A percentile compares a stretch with the other conserved stretches of the same genome.
phyloP scores from a whole-genome alignment of 2,113 vertebrate species.

The Misgurnus anguillicaudatus region DNA sequence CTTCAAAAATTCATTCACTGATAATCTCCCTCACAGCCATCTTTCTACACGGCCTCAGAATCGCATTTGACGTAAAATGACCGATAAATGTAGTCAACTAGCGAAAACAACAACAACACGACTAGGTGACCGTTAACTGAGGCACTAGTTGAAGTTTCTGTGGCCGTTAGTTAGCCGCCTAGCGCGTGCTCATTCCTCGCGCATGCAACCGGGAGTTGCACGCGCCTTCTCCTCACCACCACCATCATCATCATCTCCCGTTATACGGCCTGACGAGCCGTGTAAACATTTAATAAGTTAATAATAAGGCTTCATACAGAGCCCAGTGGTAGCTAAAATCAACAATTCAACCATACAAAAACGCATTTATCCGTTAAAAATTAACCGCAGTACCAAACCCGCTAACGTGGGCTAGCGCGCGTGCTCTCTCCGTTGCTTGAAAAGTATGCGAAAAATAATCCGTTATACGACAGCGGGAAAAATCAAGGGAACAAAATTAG shows the following conservation, averaged over 20 bases:
- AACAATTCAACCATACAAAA: not conserved
- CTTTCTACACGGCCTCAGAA: not conserved
- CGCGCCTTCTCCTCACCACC: slow-evolving; percentile 2
- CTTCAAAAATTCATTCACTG: slow-evolving; percentile 22
- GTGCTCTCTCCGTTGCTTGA: slow-evolving; percentile 68
- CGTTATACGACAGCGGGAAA: slow-evolving; percentile 60
- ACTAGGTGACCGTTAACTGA: not conserved
- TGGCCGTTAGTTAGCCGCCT: slow-evolving; percentile 3
- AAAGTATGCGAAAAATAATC: slow-evolving; percentile 73
- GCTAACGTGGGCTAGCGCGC: slow-evolving; percentile 61
- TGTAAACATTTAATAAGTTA: not conserved
- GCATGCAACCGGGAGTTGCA: not conserved
- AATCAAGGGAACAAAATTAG: slow-evolving; percentile 44
- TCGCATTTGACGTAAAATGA: not conserved
- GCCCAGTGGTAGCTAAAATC: not conserved
- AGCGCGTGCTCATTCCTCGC: not conserved
- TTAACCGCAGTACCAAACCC: not conserved
- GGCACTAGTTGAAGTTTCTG: not conserved
- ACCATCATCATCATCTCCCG: slow-evolving; percentile 36
- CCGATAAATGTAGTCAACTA: not conserved
- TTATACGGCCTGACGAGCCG: not conserved
- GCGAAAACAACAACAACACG: not conserved
- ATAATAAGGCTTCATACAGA: not conserved
- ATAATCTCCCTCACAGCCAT: not conserved
- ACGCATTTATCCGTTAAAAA: not conserved